phyloP scores from a whole-genome alignment of 2,113 vertebrate species.

The Strigops habroptila region DNA sequence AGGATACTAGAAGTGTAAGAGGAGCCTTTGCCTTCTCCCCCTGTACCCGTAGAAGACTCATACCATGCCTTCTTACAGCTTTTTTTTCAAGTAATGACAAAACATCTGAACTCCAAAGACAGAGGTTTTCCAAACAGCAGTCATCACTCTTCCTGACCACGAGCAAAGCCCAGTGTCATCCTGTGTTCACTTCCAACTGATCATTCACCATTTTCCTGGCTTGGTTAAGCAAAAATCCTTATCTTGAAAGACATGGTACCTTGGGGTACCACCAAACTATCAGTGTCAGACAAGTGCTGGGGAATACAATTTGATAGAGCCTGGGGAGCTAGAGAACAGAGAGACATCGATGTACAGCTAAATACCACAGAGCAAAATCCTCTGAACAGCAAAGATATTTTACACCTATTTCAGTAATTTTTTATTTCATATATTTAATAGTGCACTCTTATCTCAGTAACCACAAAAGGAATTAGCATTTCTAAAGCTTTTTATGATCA shows the following conservation, averaged over 20 bases:
- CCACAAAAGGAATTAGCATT: constrained; percentile 11
- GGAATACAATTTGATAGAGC: not conserved
- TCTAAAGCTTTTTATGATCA: constrained; percentile 41
- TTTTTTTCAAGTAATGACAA: not conserved
- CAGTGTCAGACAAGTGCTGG: not conserved
- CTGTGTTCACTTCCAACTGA: not conserved
- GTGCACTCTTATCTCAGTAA: not conserved
- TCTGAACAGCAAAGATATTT: not conserved
- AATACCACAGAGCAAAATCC: not conserved
- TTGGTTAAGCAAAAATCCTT: not conserved
- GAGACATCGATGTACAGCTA: not conserved
- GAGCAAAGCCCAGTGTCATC: not conserved
- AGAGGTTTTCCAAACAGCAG: not conserved
- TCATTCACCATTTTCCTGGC: not conserved
- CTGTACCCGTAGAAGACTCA: not conserved
- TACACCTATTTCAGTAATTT: not conserved
- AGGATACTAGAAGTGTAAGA: not conserved
- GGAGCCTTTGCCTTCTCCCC: not conserved
- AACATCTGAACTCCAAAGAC: not conserved
- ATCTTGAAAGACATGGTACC: not conserved
- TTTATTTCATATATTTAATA: not conserved
- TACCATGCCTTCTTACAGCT: not conserved
- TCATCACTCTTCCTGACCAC: not conserved
- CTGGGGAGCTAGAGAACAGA: not conserved
- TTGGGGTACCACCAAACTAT: not conserved